Evolutionary conservation across 2,888 invertebrate genomes (phyloP).

Genomic region (Leptogaster cylindrica): DNA sequence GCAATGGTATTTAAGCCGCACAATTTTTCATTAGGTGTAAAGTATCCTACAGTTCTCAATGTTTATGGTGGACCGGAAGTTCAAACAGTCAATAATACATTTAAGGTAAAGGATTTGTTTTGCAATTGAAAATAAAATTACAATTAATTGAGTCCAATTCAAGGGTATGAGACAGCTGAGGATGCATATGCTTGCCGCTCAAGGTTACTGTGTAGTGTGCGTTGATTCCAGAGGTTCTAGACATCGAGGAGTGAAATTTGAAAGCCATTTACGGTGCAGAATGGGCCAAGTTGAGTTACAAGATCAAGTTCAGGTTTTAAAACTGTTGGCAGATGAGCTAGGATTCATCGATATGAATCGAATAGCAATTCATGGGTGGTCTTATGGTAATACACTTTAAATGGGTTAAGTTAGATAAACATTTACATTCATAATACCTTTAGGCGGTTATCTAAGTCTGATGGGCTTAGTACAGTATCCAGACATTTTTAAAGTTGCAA

Average conservation of each 20-base stretch:
- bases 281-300: constrained; percentile 94
- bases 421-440: neutral
- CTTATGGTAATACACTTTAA: constrained; percentile 74
- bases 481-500: constrained; percentile 91
- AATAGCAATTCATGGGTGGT: constrained; percentile 98
- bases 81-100: constrained; percentile 94
- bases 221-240: constrained; percentile 96
- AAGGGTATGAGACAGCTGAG: constrained; percentile 88
- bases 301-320: constrained; percentile 94
- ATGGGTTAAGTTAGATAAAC: neutral
- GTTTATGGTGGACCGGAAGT: constrained; percentile 99
- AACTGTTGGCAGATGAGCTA: constrained; percentile 81
- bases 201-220: constrained; percentile 95
- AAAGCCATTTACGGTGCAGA: constrained; percentile 84
- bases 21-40: constrained; percentile 66
- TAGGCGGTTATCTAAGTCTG: constrained; percentile 90
- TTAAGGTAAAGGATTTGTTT: constrained; percentile 69
- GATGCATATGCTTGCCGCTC: constrained; percentile 92
- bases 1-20: constrained; percentile 92
- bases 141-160: neutral
- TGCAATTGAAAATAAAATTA: neutral
- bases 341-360: constrained; percentile 90
- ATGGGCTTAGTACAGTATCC: constrained; percentile 93
- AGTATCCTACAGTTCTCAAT: constrained; percentile 91
- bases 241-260: constrained; percentile 90